Evolutionary conservation across 2,113 vertebrate genomes (phyloP).

Genomic region (Athene noctua): DNA sequence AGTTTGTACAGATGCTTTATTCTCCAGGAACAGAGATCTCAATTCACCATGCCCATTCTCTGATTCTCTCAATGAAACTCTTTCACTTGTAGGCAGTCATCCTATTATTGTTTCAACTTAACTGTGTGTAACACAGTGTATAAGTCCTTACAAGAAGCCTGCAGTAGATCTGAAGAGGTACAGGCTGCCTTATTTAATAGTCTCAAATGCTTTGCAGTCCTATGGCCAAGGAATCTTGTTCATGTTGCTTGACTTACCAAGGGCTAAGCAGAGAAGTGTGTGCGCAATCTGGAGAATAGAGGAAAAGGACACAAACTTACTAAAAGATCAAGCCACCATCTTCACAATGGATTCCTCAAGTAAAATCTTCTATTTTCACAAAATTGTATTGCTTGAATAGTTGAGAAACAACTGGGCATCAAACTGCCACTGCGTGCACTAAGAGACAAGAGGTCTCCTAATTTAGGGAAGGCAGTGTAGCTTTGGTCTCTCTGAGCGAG

Average conservation of each 20-base stretch:
- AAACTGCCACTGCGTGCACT: fast-evolving
- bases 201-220: background rate
- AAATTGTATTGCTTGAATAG: background rate
- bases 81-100: background rate
- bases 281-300: background rate
- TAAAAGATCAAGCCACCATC: background rate
- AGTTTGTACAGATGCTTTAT: background rate
- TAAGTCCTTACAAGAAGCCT: background rate
- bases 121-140: background rate
- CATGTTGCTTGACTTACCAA: background rate
- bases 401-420: background rate
- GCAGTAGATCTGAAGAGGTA: background rate
- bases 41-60: background rate
- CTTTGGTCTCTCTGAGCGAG: background rate
- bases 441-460: background rate
- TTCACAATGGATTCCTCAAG: background rate
- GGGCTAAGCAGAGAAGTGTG: background rate
- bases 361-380: background rate
- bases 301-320: background rate
- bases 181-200: background rate
- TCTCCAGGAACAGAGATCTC: background rate
- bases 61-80: background rate
- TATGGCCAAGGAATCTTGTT: background rate
- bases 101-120: background rate
- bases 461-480: background rate